phyloP scores from a whole-genome alignment of 2,797 vertebrate genomes.

The Parotocinclus haroldoi region DNA sequence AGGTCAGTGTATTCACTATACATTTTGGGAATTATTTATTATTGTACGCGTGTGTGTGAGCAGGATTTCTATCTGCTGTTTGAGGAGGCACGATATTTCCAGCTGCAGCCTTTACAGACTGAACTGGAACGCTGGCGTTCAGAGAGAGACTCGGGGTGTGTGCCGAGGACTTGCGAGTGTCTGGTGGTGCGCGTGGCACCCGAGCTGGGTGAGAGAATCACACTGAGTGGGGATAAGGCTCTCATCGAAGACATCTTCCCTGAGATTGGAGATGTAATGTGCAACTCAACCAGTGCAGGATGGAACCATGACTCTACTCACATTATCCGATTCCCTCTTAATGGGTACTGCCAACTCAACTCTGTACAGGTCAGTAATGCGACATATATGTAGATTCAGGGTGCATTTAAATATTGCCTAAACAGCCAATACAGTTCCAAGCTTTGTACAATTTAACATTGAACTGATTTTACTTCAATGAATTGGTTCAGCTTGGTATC shows the following conservation, averaged over 20 bases:
- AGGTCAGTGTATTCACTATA: not conserved
- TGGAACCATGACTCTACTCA: slow-evolving; percentile 87
- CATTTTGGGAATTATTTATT: not conserved
- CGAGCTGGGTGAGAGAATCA: slow-evolving; percentile 88
- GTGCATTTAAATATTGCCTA: no score
- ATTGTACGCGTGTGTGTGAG: slow-evolving; percentile 23
- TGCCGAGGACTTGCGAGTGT: slow-evolving; percentile 81
- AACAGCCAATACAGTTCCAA: no score
- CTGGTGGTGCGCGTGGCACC: slow-evolving; percentile 86
- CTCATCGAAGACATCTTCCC: slow-evolving; percentile 92
- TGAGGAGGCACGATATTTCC: slow-evolving; percentile 93
- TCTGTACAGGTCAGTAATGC: slow-evolving; percentile 84
- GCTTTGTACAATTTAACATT: no score
- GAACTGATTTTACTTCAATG: no score
- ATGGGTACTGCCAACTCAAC: slow-evolving; percentile 89
- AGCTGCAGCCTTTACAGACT: slow-evolving; percentile 85
- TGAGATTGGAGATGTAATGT: slow-evolving; percentile 84
- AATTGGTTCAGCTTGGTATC: no score
- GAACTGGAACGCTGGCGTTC: slow-evolving; percentile 89
- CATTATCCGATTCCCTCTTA: slow-evolving; percentile 86
- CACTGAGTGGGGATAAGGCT: slow-evolving; percentile 79
- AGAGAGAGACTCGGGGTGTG: slow-evolving; percentile 72
- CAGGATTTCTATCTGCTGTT: slow-evolving; percentile 92
- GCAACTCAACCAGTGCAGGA: slow-evolving; percentile 79
- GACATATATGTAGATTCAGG: no score